Conservation (phyloP, 2,888 invertebrate genomes). For the Syritta pipiens region DNA sequence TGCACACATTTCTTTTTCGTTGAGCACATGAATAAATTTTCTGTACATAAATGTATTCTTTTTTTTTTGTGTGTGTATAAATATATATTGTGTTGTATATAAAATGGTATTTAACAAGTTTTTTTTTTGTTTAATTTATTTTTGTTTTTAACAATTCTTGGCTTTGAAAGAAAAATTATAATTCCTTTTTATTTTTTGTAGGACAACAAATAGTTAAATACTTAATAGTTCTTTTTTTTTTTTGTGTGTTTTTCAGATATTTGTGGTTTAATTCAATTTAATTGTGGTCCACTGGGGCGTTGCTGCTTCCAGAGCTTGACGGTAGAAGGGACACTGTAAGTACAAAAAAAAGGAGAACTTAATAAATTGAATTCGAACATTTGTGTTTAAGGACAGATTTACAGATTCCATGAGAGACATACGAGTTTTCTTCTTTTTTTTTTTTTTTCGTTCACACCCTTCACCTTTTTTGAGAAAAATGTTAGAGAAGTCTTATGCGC, state of each 20-base stretch:
- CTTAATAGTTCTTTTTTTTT: slow-evolving; percentile 19
- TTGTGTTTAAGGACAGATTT: not conserved
- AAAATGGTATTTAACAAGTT: slow-evolving; percentile 38
- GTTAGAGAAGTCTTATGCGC: too few relatives aligned
- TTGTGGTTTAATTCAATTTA: too few relatives aligned
- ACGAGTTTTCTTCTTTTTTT: too few relatives aligned
- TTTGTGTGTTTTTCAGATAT: slow-evolving; percentile 36
- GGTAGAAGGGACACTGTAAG: slow-evolving; percentile 75
- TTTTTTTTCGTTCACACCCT: too few relatives aligned
- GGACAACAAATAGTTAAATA: slow-evolving; percentile 47
- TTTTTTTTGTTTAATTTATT: slow-evolving; percentile 17
- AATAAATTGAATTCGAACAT: not conserved
- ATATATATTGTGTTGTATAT: slow-evolving; percentile 21
- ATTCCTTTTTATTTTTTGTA: not conserved
- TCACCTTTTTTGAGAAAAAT: too few relatives aligned
- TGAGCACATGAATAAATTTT: slow-evolving; percentile 20
- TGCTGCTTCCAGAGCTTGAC: slow-evolving; percentile 73
- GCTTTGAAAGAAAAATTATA: too few relatives aligned
- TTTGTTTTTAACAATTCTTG: slow-evolving; percentile 34
- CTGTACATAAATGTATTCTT: slow-evolving; percentile 14
- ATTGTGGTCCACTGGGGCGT: slow-evolving; percentile 34
- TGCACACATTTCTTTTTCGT: too few relatives aligned
- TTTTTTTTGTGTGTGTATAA: slow-evolving; percentile 6
- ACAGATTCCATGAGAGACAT: not conserved
- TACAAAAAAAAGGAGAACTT: slow-evolving; percentile 3